Evolutionary conservation across 1,140 invertebrate genomes (phyloP).

Genomic region (Trialeurodes vaporariorum): DNA sequence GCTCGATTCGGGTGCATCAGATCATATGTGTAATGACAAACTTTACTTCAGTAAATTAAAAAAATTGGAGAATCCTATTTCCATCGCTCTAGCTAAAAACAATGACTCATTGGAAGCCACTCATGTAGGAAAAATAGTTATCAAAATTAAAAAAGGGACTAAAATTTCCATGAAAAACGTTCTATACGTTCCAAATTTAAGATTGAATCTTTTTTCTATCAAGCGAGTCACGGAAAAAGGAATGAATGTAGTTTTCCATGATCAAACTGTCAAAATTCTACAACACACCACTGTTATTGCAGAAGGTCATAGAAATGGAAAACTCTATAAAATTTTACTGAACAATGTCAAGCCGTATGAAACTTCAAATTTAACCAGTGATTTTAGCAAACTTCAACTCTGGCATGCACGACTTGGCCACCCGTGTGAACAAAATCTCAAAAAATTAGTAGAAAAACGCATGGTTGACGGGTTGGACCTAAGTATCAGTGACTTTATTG

Average conservation of each 20-base stretch:
- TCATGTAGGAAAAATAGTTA: neutral
- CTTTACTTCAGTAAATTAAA: conserved; percentile 1
- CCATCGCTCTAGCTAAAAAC: conserved; percentile 9
- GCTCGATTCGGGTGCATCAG: conserved; percentile 11
- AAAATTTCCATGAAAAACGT: neutral
- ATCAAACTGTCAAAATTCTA: neutral
- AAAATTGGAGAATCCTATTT: conserved; percentile 10
- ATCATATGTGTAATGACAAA: conserved; percentile 11
- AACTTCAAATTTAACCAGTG: too few species aligned
- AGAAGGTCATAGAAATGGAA: neutral
- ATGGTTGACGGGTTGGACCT: neutral
- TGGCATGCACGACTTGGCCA: neutral
- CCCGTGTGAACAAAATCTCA: neutral
- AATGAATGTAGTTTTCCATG: conserved; percentile 7
- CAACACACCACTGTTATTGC: conserved; percentile 8
- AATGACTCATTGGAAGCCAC: neutral
- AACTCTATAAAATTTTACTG: conserved; percentile 12
- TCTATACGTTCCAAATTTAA: conserved; percentile 8
- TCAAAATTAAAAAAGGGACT: neutral
- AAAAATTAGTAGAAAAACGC: neutral
- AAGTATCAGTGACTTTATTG: neutral
- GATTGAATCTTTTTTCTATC: conserved; percentile 11
- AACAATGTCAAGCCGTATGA: too few species aligned
- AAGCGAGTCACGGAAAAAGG: conserved; percentile 2
- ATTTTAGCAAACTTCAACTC: conserved; percentile 6